These are phyloP conservation scores for Drosophila obscura DNA, from an alignment of 1,140 invertebrate genomes.

Conservation along the genomic window DNA sequence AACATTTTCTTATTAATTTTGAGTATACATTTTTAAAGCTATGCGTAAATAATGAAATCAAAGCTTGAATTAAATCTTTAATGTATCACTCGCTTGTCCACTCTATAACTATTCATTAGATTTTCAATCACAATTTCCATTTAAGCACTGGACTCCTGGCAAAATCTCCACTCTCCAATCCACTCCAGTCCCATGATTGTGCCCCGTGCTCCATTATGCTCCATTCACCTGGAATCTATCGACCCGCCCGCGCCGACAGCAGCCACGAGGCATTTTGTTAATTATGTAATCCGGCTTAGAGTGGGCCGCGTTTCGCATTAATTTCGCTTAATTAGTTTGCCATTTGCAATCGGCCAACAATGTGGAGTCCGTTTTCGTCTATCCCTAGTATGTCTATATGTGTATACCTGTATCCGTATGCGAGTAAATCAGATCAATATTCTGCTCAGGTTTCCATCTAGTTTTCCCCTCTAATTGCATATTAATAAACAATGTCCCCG, in stretches of 20 bases:
- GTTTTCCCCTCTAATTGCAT: conserved; percentile 28
- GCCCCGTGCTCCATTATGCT: neutral
- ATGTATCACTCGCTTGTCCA: no score
- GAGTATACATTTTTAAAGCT: no score
- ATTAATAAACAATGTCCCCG: conserved; percentile 48
- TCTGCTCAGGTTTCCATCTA: conserved; percentile 4
- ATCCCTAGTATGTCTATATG: no score
- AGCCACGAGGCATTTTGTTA: conserved; percentile 35
- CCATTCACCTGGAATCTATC: conserved; percentile 25
- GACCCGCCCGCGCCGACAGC: no score
- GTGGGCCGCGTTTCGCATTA: conserved; percentile 29
- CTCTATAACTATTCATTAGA: no score
- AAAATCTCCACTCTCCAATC: neutral
- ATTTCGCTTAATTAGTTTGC: conserved; percentile 49
- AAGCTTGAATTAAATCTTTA: neutral
- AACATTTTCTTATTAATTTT: no score
- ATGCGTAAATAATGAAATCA: no score
- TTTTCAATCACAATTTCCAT: no score
- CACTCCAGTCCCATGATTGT: no score
- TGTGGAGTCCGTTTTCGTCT: no score
- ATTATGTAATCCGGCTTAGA: conserved; percentile 42
- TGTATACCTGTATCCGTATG: no score
- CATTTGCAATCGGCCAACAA: conserved; percentile 27
- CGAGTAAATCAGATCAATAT: conserved; percentile 15
- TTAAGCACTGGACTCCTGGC: neutral